Conservation (phyloP, 2,797 vertebrate species). For the Molossus molossus region DNA sequence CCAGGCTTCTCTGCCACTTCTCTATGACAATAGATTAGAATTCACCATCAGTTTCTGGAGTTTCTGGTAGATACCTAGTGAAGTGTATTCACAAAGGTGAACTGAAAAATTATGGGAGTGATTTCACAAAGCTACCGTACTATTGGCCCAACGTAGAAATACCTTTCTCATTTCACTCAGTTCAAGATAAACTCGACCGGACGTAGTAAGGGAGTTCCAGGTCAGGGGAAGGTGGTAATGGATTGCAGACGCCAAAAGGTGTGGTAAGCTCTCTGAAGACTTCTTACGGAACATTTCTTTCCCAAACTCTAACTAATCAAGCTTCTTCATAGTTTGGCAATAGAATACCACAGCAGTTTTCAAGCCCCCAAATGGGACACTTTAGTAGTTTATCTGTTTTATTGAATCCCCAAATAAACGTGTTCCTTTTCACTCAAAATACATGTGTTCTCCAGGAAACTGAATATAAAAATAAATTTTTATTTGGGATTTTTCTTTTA, state of each 20-base stretch:
- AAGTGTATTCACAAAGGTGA: neutral
- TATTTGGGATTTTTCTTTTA: neutral
- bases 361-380: neutral
- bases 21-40: neutral
- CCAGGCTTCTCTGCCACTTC: neutral
- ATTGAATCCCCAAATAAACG: neutral
- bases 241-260: rapidly evolving
- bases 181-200: neutral
- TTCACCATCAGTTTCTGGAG: neutral
- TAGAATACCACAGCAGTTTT: neutral
- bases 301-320: neutral
- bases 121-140: neutral
- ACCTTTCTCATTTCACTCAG: neutral
- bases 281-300: neutral
- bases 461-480: neutral
- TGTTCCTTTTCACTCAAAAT: constrained; percentile 8
- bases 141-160: neutral
- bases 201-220: neutral
- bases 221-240: neutral
- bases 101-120: neutral
- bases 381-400: neutral
- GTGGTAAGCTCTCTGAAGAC: neutral
- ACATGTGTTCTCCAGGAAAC: neutral
- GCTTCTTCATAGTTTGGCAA: neutral
- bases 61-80: neutral